These are phyloP conservation scores for Idaea dimidiata DNA, from an alignment of 2,888 invertebrate genomes.

Conservation along the genomic window DNA sequence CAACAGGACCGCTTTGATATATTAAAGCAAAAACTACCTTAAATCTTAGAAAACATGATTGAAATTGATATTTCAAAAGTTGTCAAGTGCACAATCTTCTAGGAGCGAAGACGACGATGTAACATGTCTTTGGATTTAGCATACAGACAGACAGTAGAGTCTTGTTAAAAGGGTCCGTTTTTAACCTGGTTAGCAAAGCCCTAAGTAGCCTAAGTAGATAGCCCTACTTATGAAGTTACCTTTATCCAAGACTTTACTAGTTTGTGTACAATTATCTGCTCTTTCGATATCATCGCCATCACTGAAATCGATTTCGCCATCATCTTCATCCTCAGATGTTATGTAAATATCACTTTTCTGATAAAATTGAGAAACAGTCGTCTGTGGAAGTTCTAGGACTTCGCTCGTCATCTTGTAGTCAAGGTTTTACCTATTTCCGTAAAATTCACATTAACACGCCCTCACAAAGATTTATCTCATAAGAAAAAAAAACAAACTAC, in stretches of 20 bases:
- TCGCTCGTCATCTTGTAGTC: background rate
- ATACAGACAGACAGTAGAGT: too few species aligned
- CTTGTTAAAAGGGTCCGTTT: too few species aligned
- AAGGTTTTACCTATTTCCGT: too few species aligned
- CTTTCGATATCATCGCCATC: conserved; percentile 6
- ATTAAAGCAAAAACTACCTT: too few species aligned
- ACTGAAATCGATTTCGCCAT: background rate
- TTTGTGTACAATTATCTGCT: conserved; percentile 51
- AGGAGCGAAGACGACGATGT: too few species aligned
- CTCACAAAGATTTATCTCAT: background rate
- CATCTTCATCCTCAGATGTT: background rate
- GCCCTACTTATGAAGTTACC: background rate
- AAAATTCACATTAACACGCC: background rate
- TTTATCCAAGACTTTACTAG: conserved; percentile 24
- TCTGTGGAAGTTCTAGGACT: background rate
- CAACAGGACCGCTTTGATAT: too few species aligned
- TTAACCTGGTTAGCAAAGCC: too few species aligned
- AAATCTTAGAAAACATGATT: too few species aligned
- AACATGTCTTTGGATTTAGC: too few species aligned
- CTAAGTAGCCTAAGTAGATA: too few species aligned
- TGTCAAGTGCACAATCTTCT: too few species aligned
- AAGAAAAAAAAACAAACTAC: background rate
- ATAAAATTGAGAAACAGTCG: background rate
- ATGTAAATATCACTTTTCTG: background rate
- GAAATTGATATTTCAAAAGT: too few species aligned